A percentile compares a stretch with the other conserved stretches of the same genome.
These are phyloP conservation scores for Dinothrombium tinctorium DNA, from an alignment of 1,140 invertebrate genomes.

Conservation along the genomic window DNA sequence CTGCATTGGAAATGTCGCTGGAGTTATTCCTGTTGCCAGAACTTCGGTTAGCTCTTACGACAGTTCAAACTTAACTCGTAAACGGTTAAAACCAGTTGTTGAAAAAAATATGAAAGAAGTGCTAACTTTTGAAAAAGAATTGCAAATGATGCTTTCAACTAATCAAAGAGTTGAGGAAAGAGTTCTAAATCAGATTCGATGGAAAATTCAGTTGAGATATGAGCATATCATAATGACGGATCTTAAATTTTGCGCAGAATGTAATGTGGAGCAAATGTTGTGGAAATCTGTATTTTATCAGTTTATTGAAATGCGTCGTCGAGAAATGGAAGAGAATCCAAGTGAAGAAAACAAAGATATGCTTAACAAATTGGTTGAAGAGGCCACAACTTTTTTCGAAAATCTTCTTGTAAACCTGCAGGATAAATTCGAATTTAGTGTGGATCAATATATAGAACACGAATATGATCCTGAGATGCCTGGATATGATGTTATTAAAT, in stretches of 20 bases:
- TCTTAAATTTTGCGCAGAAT: conserved; percentile 60
- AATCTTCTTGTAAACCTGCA: conserved; percentile 44
- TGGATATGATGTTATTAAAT: conserved; percentile 28
- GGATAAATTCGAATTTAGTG: conserved; percentile 42
- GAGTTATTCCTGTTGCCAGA: too few relatives aligned
- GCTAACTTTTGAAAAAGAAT: too few relatives aligned
- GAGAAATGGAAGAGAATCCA: conserved; percentile 29
- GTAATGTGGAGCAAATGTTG: conserved; percentile 67
- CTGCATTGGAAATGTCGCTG: too few relatives aligned
- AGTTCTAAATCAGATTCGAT: too few relatives aligned
- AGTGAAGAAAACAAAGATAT: conserved; percentile 25
- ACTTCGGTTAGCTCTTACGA: too few relatives aligned
- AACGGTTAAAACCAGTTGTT: too few relatives aligned
- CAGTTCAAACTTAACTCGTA: too few relatives aligned
- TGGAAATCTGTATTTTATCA: conserved; percentile 79
- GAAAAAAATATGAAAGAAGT: too few relatives aligned
- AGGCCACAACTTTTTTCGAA: conserved; percentile 45
- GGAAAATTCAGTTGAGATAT: conserved; percentile 39
- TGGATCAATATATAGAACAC: conserved; percentile 23
- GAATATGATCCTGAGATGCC: conserved; percentile 26
- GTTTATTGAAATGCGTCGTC: conserved; percentile 54
- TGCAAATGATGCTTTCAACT: too few relatives aligned
- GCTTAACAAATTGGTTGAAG: conserved; percentile 46
- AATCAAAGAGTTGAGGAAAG: too few relatives aligned
- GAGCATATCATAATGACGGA: conserved; percentile 48